These are phyloP conservation scores for Morpho achilles DNA, from an alignment of 2,888 invertebrate genomes.

Conservation along the genomic window DNA sequence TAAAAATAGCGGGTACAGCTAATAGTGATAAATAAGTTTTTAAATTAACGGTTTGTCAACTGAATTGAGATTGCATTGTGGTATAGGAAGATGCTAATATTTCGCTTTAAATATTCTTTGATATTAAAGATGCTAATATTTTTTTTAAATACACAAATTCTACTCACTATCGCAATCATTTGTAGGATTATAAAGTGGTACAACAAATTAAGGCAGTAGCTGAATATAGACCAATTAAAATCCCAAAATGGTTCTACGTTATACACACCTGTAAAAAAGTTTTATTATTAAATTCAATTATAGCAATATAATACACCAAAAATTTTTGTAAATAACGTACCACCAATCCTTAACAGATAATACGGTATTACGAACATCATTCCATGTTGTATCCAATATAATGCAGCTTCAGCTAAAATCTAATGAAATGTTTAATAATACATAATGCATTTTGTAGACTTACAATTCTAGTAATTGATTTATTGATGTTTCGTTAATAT, in stretches of 20 bases:
- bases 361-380: conserved; percentile 97
- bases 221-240: conserved; percentile 88
- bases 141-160: too few relatives aligned
- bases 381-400: conserved; percentile 97
- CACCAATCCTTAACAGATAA: conserved; percentile 92
- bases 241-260: conserved; percentile 87
- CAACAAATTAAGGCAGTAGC: conserved; percentile 86
- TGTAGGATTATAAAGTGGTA: conserved; percentile 92
- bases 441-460: not conserved
- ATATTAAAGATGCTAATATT: too few relatives aligned
- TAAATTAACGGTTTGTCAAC: too few relatives aligned
- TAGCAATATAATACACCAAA: conserved; percentile 38
- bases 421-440: conserved; percentile 43
- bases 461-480: too few relatives aligned
- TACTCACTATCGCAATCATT: conserved; percentile 81
- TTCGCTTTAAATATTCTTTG: too few relatives aligned
- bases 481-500: too few relatives aligned
- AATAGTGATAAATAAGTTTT: too few relatives aligned
- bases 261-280: conserved; percentile 85
- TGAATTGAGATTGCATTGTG: too few relatives aligned
- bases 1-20: too few relatives aligned
- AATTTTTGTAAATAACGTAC: conserved; percentile 62
- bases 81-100: not conserved
- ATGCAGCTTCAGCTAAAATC: conserved; percentile 94
- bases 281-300: not conserved